phyloP scores from a whole-genome alignment of 1,140 invertebrate species.

The Lamellibrachia luymesi region DNA sequence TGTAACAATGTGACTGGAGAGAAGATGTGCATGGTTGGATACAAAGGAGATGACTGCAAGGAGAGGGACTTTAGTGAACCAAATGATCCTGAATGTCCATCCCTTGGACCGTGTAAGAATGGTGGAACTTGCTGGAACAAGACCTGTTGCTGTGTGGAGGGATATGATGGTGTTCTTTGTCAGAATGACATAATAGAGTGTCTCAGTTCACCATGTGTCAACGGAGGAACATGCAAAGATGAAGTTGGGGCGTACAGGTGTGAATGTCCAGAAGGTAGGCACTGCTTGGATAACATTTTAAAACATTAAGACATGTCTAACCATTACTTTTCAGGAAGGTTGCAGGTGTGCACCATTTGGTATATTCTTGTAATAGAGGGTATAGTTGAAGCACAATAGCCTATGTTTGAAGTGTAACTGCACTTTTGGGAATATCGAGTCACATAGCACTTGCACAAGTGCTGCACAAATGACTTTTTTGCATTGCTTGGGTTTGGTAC shows the following conservation, averaged over 20 bases:
- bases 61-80: neutral
- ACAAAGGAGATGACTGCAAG: neutral
- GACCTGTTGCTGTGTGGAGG: constrained; percentile 11
- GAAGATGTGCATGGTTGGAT: neutral
- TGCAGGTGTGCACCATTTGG: neutral
- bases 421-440: neutral
- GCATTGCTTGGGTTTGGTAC: neutral
- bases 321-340: neutral
- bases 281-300: neutral
- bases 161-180: constrained; percentile 1
- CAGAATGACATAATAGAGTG: constrained; percentile 1
- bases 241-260: neutral
- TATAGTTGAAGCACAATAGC: no score
- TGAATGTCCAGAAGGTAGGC: constrained; percentile 2
- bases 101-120: neutral
- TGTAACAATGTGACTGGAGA: constrained; percentile 8
- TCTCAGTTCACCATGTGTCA: constrained; percentile 1
- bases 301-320: neutral
- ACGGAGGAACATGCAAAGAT: constrained; percentile 13
- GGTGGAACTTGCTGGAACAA: constrained; percentile 15
- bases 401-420: no score
- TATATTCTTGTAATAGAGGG: neutral
- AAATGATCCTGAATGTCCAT: constrained; percentile 13
- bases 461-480: neutral
- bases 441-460: neutral